A percentile compares a stretch with the other conserved stretches of the same genome.
Evolutionary conservation across 2,113 vertebrate genomes (phyloP).

Genomic region (Osmerus mordax): DNA sequence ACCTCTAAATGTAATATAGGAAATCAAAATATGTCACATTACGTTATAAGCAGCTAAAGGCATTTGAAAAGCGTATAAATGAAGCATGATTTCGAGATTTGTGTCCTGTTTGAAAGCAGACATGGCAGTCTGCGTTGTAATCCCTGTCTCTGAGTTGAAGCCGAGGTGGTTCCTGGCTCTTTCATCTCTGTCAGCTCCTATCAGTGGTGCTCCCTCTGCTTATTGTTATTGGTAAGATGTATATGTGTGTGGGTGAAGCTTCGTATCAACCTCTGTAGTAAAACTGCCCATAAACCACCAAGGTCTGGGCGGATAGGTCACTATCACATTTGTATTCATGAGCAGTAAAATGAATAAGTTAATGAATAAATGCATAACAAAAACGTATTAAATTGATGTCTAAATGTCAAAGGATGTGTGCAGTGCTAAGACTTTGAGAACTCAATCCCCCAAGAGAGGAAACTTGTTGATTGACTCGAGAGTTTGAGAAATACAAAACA

Average conservation of each 20-base stretch:
- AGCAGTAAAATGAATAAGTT: conserved; percentile 62
- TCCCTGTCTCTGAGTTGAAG: conserved; percentile 2
- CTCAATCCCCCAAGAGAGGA: conserved; percentile 38
- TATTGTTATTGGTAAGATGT: conserved; percentile 42
- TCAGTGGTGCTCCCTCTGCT: conserved; percentile 7
- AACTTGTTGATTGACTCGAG: conserved; percentile 34
- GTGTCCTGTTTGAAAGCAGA: conserved; percentile 9
- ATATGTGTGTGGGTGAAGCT: conserved; percentile 61
- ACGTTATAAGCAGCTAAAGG: no score
- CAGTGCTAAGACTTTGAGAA: conserved; percentile 44
- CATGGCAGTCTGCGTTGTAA: conserved; percentile 22
- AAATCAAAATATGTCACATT: no score
- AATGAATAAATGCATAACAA: conserved; percentile 73
- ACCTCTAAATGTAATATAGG: no score
- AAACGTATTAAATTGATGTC: conserved; percentile 57
- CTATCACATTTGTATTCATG: conserved; percentile 68
- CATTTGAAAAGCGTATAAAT: no score
- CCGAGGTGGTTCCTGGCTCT: conserved; percentile 15
- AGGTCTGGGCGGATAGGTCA: conserved; percentile 61
- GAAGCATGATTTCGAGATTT: no score
- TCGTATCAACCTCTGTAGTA: conserved; percentile 50
- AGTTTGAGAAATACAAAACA: conserved; percentile 31
- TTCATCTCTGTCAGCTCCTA: conserved; percentile 28
- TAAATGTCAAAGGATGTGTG: conserved; percentile 69
- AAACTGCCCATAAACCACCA: conserved; percentile 47